phyloP scores from a whole-genome alignment of 2,888 invertebrate species.

The Phengaris arion region DNA sequence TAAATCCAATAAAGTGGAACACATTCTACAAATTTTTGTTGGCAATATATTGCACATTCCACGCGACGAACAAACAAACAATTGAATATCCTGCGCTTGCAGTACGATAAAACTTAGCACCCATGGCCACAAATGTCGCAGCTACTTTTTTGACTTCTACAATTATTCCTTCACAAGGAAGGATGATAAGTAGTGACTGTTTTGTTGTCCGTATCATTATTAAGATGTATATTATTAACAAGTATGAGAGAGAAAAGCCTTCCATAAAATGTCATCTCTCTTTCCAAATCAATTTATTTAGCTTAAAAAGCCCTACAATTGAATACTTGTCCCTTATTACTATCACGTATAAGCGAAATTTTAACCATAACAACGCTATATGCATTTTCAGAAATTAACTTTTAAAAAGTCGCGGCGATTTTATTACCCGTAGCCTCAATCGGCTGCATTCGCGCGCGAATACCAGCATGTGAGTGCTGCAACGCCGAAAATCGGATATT shows the following conservation, averaged over 20 bases:
- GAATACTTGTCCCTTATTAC: no score
- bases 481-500: conserved; percentile 47
- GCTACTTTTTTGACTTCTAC: no score
- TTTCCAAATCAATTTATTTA: no score
- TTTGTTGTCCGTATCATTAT: no score
- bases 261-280: no score
- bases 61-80: conserved; percentile 21
- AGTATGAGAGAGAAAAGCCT: no score
- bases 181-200: no score
- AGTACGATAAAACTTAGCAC: neutral
- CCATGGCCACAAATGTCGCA: neutral
- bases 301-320: neutral
- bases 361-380: no score
- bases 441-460: conserved; percentile 18
- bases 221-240: no score
- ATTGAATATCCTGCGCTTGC: conserved; percentile 27
- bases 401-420: neutral
- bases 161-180: neutral
- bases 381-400: no score
- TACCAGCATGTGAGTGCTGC: conserved; percentile 33
- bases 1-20: conserved; percentile 1
- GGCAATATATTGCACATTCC: conserved; percentile 10
- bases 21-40: neutral
- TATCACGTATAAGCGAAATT: no score
- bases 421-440: neutral